Base-by-base conservation (phyloP, 2,888 invertebrate genomes). In the Rhingia campestris region DNA sequence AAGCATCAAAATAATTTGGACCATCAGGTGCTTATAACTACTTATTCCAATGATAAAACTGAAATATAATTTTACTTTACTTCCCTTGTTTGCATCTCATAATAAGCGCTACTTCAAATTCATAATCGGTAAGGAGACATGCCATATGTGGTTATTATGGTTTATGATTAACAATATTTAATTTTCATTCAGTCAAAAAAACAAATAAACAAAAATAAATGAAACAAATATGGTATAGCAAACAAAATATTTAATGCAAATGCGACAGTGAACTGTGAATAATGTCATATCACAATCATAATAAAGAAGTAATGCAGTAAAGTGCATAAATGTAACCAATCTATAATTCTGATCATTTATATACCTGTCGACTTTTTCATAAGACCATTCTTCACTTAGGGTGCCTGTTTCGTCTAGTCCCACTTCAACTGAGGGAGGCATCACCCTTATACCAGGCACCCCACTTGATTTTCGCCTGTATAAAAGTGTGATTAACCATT, bases 361-460 rank as follows among this genome's bases (percentile, higher is more conserved):
- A 86, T 91, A 91, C 91, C 91, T 91, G 89, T 89, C 89, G 87
- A 90, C 88, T 86, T 89, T 89, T 86, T 91, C 90, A 88, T 88
- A 89, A 86, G 91, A 90, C 89, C 89, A 89, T 86, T 89, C 90
- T 81, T 89, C 91, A 88, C 89, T 89, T 73, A 89, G 87, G 67
- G 90, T 88, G 76, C 88, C 89, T 84, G 90, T 89, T 77, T 89
- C 89, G 92, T 96, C 95, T 92, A 95, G 93, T 89, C 95, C 95
- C 89, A 95, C 93, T 93, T 96, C 96, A 93, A 95, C 93, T 92
- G 96, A 96, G 88, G 96, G 95, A 90, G 95, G 95, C 93, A 96
- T 93, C 89, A 96, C 95, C 90, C 96, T 95, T 90, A 96, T 96
- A 93, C 95, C 95, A 87, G 96, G 96, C 88, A 95, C 94, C 86